Evolutionary conservation across 2,888 invertebrate species (phyloP).

Genomic region (Ochropleura leucogaster): DNA sequence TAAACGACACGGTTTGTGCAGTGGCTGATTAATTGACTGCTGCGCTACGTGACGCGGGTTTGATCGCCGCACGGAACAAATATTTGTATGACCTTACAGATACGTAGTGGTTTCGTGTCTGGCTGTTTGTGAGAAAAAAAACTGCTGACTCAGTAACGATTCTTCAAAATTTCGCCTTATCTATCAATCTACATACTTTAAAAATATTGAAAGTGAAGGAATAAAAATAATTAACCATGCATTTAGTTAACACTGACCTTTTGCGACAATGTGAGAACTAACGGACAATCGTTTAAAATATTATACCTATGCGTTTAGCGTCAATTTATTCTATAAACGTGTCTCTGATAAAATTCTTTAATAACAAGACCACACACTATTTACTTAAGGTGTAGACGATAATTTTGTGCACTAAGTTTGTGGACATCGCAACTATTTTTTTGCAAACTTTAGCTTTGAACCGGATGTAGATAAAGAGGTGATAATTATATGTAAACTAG

Average conservation of each 20-base stretch:
- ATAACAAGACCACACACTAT: conserved; percentile 49
- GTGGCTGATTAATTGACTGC: too few species aligned
- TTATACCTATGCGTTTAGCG: conserved; percentile 41
- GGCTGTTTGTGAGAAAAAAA: too few species aligned
- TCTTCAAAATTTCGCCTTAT: not conserved
- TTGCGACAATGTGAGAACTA: conserved; percentile 35
- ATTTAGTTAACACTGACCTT: conserved; percentile 7
- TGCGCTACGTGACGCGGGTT: too few species aligned
- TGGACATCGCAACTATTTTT: not conserved
- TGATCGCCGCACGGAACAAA: too few species aligned
- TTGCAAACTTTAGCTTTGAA: not conserved
- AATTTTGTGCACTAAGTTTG: conserved; percentile 10
- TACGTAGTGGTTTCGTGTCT: too few species aligned
- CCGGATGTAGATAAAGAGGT: conserved; percentile 13
- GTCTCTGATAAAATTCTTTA: conserved; percentile 28
- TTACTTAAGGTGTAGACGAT: conserved; percentile 40
- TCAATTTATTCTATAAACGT: conserved; percentile 38
- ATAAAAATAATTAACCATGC: conserved; percentile 3
- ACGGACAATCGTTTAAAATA: conserved; percentile 33
- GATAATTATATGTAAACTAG: conserved; percentile 15
- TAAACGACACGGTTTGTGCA: too few species aligned
- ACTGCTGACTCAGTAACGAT: not conserved
- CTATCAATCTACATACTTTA: not conserved
- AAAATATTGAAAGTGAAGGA: not conserved
- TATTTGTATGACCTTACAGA: too few species aligned